Evolutionary conservation across 2,888 invertebrate species (phyloP).

Genomic region (Cheiracanthium punctorium): DNA sequence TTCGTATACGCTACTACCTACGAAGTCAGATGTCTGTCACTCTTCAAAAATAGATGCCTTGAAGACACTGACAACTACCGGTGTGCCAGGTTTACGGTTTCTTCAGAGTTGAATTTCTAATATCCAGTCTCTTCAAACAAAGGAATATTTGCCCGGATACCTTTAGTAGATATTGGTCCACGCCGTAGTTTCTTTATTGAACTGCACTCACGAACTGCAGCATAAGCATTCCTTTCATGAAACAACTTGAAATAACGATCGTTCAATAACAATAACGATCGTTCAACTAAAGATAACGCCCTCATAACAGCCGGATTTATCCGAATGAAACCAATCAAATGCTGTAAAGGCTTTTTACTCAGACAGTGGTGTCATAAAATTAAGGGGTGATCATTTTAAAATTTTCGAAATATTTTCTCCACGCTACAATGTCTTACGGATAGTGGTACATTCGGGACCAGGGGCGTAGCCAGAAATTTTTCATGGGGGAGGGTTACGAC

Average conservation of each 20-base stretch:
- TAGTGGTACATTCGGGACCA: no score
- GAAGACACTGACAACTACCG: not conserved
- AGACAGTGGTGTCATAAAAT: no score
- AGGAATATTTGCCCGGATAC: conserved; percentile 2
- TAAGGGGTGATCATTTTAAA: no score
- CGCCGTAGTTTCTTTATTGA: not conserved
- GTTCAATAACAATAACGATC: not conserved
- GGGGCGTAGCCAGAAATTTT: no score
- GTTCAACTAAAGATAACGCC: not conserved
- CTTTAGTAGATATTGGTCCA: not conserved
- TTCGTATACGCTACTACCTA: not conserved
- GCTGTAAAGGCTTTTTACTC: no score
- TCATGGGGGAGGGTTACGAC: no score
- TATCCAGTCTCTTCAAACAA: conserved; percentile 7
- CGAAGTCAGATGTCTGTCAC: not conserved
- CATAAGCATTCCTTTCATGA: not conserved
- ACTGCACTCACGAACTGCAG: not conserved
- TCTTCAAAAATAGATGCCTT: not conserved
- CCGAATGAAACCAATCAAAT: no score
- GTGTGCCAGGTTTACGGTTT: not conserved
- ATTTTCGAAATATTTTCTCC: no score
- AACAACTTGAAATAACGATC: no score
- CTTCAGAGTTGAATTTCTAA: not conserved
- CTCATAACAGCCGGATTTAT: not conserved
- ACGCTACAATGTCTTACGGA: no score